phyloP scores from a whole-genome alignment of 2,888 invertebrate genomes.

The Ditylenchus weischeri region DNA sequence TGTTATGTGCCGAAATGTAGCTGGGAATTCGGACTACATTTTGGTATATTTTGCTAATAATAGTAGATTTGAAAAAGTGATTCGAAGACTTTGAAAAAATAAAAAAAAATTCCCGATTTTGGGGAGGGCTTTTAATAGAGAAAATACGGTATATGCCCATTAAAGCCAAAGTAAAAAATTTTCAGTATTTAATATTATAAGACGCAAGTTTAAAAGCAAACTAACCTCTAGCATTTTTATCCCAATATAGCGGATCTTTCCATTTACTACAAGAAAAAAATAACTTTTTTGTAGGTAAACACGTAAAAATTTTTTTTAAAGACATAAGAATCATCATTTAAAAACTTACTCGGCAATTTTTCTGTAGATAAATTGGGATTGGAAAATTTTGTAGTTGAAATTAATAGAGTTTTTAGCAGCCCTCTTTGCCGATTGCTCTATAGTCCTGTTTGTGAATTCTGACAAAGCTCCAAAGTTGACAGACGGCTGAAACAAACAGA shows the following conservation, averaged over 20 bases:
- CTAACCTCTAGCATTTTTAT: slow-evolving; percentile 30
- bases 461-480: slow-evolving; percentile 10
- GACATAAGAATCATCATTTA: not conserved
- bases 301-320: not conserved
- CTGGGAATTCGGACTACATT: no score
- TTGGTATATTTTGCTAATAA: no score
- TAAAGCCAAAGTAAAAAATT: no score
- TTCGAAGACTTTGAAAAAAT: no score
- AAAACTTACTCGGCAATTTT: slow-evolving; percentile 20
- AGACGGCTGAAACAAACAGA: not conserved
- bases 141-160: no score
- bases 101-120: no score
- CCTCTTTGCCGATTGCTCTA: not conserved
- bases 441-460: not conserved
- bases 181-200: no score
- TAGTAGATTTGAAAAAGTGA: no score
- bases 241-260: slow-evolving; percentile 38
- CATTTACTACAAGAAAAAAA: slow-evolving; percentile 30
- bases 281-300: no score
- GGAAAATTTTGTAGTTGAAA: slow-evolving; percentile 28
- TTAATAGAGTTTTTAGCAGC: slow-evolving; percentile 10
- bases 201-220: slow-evolving; percentile 44
- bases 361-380: slow-evolving; percentile 26
- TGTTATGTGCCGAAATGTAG: no score
- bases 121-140: no score